These are phyloP conservation scores for Montifringilla adamsi DNA, from an alignment of 2,113 vertebrate genomes.

Conservation along the genomic window DNA sequence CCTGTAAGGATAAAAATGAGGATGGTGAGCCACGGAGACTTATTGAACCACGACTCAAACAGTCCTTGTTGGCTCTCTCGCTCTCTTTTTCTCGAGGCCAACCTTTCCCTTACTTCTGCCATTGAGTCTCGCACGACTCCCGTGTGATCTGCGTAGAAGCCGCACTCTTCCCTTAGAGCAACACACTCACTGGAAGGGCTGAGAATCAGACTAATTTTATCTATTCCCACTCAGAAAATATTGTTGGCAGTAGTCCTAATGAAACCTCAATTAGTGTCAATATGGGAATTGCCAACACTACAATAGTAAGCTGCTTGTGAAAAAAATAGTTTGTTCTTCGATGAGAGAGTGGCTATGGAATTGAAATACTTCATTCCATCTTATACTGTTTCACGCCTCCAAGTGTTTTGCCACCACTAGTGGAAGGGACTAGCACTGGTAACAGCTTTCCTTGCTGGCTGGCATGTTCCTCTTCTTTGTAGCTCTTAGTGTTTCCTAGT, in stretches of 20 bases:
- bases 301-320: neutral
- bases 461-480: neutral
- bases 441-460: neutral
- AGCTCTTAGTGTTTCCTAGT: neutral
- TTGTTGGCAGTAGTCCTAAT: too few species aligned
- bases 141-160: too few species aligned
- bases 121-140: too few species aligned
- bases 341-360: neutral
- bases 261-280: neutral
- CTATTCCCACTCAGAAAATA: neutral
- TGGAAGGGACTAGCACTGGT: neutral
- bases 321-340: neutral
- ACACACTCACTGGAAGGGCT: neutral
- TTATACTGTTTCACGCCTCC: rapidly evolving
- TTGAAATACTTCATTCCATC: neutral
- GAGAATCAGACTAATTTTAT: neutral
- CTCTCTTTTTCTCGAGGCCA: too few species aligned
- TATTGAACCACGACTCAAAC: too few species aligned
- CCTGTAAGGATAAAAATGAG: too few species aligned
- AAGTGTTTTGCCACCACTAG: neutral
- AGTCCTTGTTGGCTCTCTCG: too few species aligned
- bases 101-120: too few species aligned
- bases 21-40: too few species aligned
- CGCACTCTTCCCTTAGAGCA: too few species aligned
- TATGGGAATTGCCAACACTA: neutral